A percentile compares a stretch with the other conserved stretches of the same genome.
phyloP scores from a whole-genome alignment of 2,888 invertebrate species.

The Drosophila rubida region DNA sequence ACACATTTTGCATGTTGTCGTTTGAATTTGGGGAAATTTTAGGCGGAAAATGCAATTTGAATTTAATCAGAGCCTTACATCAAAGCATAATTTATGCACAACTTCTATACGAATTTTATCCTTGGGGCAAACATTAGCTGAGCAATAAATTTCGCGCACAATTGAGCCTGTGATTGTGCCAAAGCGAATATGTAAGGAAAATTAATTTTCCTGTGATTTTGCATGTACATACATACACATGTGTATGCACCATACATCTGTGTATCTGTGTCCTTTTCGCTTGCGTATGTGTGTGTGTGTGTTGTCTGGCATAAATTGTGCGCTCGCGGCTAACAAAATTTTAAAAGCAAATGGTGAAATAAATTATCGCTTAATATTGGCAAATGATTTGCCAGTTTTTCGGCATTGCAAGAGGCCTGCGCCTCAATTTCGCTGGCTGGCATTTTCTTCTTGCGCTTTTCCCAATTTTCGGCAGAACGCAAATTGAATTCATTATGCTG shows the following conservation, averaged over 20 bases:
- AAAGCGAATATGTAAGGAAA: slow-evolving; percentile 72
- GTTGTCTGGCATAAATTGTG: slow-evolving; percentile 60
- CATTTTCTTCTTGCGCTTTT: slow-evolving; percentile 29
- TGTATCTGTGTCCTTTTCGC: not conserved
- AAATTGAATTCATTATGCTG: slow-evolving; percentile 72
- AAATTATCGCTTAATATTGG: slow-evolving; percentile 78
- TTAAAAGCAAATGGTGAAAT: slow-evolving; percentile 69
- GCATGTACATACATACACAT: slow-evolving; percentile 34
- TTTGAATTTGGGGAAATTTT: slow-evolving; percentile 21
- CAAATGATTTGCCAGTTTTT: slow-evolving; percentile 62
- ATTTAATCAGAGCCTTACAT: slow-evolving; percentile 57
- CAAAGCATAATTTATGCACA: slow-evolving; percentile 65
- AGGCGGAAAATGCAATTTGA: slow-evolving; percentile 45
- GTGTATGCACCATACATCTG: not conserved
- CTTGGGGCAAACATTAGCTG: slow-evolving; percentile 71
- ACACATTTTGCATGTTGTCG: slow-evolving; percentile 29
- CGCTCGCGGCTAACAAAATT: slow-evolving; percentile 69
- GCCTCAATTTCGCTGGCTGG: not conserved
- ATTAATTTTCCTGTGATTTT: slow-evolving; percentile 77
- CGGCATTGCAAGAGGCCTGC: slow-evolving; percentile 17
- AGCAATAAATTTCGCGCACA: slow-evolving; percentile 76
- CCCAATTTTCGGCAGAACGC: slow-evolving; percentile 42
- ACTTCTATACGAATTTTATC: slow-evolving; percentile 59
- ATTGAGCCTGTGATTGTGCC: slow-evolving; percentile 67
- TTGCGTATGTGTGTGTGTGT: slow-evolving; percentile 6